These are phyloP conservation scores for Cepaea nemoralis DNA, from an alignment of 1,140 invertebrate genomes.

Conservation along the genomic window DNA sequence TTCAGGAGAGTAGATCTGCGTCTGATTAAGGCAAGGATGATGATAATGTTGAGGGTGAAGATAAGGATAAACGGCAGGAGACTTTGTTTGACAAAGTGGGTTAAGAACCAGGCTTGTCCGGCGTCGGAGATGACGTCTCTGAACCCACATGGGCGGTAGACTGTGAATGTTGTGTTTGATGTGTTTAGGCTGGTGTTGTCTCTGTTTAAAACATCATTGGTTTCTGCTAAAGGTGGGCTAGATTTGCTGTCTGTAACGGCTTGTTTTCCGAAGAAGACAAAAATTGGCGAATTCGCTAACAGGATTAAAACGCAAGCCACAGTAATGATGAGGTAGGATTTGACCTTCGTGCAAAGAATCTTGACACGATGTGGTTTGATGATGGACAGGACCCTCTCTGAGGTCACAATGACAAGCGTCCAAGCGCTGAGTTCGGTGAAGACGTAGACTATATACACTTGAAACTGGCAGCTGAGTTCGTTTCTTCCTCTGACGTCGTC, in stretches of 20 bases:
- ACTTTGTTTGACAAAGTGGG: constrained; percentile 21
- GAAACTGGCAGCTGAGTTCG: background rate
- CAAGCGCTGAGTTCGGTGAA: constrained; percentile 31
- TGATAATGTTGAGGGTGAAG: constrained; percentile 11
- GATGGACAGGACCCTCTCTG: constrained; percentile 23
- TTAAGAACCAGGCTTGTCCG: background rate
- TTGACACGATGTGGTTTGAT: constrained; percentile 1
- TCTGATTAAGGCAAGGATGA: background rate
- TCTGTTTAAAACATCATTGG: background rate
- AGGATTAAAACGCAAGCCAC: background rate
- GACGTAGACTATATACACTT: constrained; percentile 17
- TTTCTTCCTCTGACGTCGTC: background rate
- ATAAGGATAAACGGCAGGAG: constrained; percentile 14
- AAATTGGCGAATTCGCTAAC: background rate
- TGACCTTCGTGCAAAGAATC: constrained; percentile 2
- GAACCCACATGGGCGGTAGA: background rate
- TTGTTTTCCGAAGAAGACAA: constrained; percentile 1
- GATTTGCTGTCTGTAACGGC: background rate
- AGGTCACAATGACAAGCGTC: constrained; percentile 29
- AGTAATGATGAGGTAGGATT: background rate
- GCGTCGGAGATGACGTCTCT: background rate
- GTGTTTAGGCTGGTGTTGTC: background rate
- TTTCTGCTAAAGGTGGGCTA: background rate
- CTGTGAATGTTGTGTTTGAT: background rate
- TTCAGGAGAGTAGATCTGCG: background rate